A percentile compares a stretch with the other conserved stretches of the same genome.
phyloP scores from a whole-genome alignment of 1,140 invertebrate genomes.

The Holcopasites calliopsidis region DNA sequence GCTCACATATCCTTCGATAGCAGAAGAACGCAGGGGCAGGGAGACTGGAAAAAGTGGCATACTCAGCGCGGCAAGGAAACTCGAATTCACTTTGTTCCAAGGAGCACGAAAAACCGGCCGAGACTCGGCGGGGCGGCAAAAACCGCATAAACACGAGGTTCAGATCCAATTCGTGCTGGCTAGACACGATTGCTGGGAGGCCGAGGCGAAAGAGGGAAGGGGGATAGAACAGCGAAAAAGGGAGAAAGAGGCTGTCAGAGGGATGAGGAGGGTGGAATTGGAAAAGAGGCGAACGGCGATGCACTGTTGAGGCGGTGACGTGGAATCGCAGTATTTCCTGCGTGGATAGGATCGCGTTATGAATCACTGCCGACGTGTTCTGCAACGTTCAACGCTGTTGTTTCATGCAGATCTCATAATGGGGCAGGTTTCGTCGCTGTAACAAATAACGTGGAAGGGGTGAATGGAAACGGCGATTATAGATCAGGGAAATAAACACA shows the following conservation, averaged over 20 bases:
- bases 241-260: not conserved
- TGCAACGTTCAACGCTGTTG: not conserved
- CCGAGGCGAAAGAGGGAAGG: not conserved
- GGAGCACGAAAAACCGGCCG: slow-evolving; percentile 6
- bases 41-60: slow-evolving; percentile 6
- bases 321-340: slow-evolving; percentile 47
- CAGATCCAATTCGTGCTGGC: slow-evolving; percentile 23
- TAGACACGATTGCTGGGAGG: not conserved
- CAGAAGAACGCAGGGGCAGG: no score
- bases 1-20: no score
- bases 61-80: slow-evolving; percentile 8
- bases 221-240: not conserved
- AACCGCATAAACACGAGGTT: slow-evolving; percentile 38
- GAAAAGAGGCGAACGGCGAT: not conserved
- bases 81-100: slow-evolving; percentile 38
- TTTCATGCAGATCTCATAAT: slow-evolving; percentile 57
- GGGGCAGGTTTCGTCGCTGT: slow-evolving; percentile 30
- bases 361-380: slow-evolving; percentile 41
- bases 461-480: not conserved
- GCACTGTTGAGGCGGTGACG: slow-evolving; percentile 33
- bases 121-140: slow-evolving; percentile 5
- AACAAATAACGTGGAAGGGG: slow-evolving; percentile 43
- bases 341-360: slow-evolving; percentile 43
- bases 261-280: slow-evolving; percentile 9
- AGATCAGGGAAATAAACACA: not conserved